phyloP scores from a whole-genome alignment of 2,797 vertebrate genomes.

The Bothrops alternatus region DNA sequence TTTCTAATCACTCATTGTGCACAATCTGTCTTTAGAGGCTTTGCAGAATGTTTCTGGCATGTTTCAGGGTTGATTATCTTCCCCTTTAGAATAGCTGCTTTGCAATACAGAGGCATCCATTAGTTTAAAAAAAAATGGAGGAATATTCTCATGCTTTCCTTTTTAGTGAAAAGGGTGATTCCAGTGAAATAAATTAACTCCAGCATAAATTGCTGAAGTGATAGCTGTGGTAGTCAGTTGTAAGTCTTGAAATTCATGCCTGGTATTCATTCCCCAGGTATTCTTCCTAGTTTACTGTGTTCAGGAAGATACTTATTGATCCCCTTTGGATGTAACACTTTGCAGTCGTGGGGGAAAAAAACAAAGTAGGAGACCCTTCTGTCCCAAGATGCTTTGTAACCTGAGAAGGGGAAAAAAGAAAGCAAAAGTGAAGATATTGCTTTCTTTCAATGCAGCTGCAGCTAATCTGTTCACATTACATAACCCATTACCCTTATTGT shows the following conservation, averaged over 20 bases:
- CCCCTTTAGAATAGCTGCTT: neutral
- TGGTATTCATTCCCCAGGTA: neutral
- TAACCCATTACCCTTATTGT: conserved; percentile 56
- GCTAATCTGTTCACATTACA: conserved; percentile 32
- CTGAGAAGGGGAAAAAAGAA: neutral
- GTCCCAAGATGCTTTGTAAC: neutral
- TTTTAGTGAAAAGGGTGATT: neutral
- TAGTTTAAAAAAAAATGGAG: neutral
- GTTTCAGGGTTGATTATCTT: neutral
- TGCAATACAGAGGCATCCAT: neutral
- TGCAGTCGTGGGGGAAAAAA: no score
- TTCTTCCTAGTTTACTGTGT: neutral
- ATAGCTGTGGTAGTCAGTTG: neutral
- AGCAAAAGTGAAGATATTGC: neutral
- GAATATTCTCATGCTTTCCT: neutral
- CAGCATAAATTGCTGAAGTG: neutral
- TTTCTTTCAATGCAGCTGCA: conserved; percentile 38
- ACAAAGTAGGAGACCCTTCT: neutral
- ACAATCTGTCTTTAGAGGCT: neutral
- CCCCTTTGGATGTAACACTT: neutral
- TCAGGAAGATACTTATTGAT: neutral
- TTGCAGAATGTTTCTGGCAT: neutral
- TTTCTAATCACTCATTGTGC: neutral
- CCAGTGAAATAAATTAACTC: neutral
- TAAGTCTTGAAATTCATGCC: neutral